phyloP scores from a whole-genome alignment of 92 coral and sea anemone genomes.

The Scolanthus callimorphus region DNA sequence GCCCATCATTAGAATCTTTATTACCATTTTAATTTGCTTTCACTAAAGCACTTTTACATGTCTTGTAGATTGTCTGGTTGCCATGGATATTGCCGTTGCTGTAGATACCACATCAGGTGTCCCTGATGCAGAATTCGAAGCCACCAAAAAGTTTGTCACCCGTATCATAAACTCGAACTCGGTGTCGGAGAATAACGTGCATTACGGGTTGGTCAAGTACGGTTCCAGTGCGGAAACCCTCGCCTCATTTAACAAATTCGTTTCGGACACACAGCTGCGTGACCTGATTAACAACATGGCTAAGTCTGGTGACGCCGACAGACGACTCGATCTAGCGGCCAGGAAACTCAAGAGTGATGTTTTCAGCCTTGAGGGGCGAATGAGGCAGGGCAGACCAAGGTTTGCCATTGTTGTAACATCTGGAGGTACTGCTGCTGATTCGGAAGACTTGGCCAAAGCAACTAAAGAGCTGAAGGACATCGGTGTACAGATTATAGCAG shows the following conservation, averaged over 20 bases:
- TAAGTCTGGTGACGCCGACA: constrained; percentile 18
- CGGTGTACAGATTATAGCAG: constrained; percentile 21
- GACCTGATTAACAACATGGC: constrained; percentile 15
- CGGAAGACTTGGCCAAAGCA: constrained; percentile 26
- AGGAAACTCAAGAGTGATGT: constrained; percentile 6
- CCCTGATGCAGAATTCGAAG: constrained; percentile 15
- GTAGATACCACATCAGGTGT: constrained; percentile 16
- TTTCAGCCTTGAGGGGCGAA: constrained; percentile 35
- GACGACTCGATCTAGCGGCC: constrained; percentile 21
- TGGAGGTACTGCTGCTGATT: constrained; percentile 19
- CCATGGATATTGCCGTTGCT: constrained; percentile 32
- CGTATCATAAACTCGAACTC: constrained; percentile 21
- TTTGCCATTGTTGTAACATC: constrained; percentile 20
- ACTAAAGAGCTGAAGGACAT: constrained; percentile 12
- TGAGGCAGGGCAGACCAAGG: constrained; percentile 40
- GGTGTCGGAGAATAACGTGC: constrained; percentile 29
- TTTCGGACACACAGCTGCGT: constrained; percentile 24
- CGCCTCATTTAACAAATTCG: constrained; percentile 25
- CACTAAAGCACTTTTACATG: too few relatives aligned
- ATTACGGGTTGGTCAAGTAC: constrained; percentile 35
- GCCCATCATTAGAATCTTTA: too few relatives aligned
- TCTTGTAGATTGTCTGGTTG: constrained; percentile 19
- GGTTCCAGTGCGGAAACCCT: constrained; percentile 12
- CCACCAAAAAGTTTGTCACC: constrained; percentile 3
- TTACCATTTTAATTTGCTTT: too few relatives aligned